These are phyloP conservation scores for Gorsachius goisagi DNA, from an alignment of 2,113 vertebrate genomes.

Conservation along the genomic window DNA sequence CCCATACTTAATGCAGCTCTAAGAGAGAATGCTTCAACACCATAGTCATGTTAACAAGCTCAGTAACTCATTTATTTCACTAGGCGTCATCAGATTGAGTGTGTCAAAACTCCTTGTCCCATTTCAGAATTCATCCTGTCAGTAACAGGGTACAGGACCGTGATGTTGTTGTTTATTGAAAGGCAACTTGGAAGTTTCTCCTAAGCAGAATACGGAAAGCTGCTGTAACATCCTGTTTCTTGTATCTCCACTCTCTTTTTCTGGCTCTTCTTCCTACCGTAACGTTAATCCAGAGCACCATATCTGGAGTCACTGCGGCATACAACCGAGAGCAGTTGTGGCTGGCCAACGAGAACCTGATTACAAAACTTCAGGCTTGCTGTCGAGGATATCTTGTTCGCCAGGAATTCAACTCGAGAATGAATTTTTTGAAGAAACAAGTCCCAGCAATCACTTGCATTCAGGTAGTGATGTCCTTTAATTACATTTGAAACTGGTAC, in stretches of 20 bases:
- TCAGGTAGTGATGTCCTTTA: constrained; percentile 78
- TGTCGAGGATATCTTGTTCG: constrained; percentile 92
- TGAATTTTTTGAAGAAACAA: constrained; percentile 88
- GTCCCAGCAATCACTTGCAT: constrained; percentile 90
- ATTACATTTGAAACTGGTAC: background rate
- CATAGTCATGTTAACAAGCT: background rate
- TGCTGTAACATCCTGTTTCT: background rate
- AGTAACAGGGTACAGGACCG: background rate
- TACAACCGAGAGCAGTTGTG: constrained; percentile 98
- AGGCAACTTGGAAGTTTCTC: background rate
- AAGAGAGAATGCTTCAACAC: background rate
- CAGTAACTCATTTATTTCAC: background rate
- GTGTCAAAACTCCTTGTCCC: background rate
- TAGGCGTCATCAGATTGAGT: background rate
- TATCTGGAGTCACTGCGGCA: constrained; percentile 91
- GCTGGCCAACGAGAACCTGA: constrained; percentile 92
- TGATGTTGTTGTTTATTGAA: background rate
- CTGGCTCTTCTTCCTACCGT: background rate
- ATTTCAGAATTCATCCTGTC: background rate
- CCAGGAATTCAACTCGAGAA: constrained; percentile 80
- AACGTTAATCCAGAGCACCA: constrained; percentile 73
- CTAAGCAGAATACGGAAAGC: background rate
- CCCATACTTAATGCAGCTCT: background rate
- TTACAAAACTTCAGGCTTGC: constrained; percentile 89
- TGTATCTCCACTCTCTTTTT: background rate